Conservation (phyloP, 2,113 vertebrate species). For the Speoplatyrhinus poulsoni region DNA sequence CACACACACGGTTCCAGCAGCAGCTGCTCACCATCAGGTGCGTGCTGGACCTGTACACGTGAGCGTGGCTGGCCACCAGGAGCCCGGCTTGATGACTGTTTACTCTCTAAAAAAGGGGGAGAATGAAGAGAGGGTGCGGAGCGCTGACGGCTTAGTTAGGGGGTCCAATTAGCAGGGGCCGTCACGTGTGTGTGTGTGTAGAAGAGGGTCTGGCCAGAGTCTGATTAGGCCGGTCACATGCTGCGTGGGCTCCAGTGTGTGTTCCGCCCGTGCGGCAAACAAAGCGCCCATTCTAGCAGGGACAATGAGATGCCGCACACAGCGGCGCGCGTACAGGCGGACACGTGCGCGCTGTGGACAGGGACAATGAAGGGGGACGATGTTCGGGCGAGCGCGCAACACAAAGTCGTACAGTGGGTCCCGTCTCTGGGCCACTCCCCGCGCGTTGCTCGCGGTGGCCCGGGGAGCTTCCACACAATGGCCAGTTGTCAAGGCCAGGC, state of each 20-base stretch:
- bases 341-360: conserved; percentile 49
- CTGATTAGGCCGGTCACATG: conserved; percentile 54
- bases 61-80: conserved; percentile 30
- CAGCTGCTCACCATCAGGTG: conserved; percentile 56
- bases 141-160: conserved; percentile 13
- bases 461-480: conserved; percentile 64
- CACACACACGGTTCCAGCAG: conserved; percentile 28
- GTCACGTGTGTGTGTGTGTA: conserved; percentile 24
- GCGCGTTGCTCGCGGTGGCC: conserved; percentile 43
- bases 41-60: conserved; percentile 21
- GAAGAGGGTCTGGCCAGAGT: conserved; percentile 42
- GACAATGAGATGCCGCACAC: conserved; percentile 71
- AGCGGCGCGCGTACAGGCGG: conserved; percentile 40
- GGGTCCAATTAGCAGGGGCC: conserved; percentile 31
- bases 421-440: conserved; percentile 45
- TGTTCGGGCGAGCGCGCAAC: conserved; percentile 34
- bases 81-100: conserved; percentile 39
- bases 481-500: conserved; percentile 38
- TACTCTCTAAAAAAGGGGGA: conserved; percentile 37
- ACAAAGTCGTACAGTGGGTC: conserved; percentile 42
- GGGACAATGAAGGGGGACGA: conserved; percentile 53
- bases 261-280: conserved; percentile 56
- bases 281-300: conserved; percentile 71
- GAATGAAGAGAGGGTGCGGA: conserved; percentile 41
- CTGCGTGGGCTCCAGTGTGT: conserved; percentile 49